Conservation (phyloP, 30 jellyfish, hydroid and myxozoan genomes). For the Hydractinia echinata region DNA sequence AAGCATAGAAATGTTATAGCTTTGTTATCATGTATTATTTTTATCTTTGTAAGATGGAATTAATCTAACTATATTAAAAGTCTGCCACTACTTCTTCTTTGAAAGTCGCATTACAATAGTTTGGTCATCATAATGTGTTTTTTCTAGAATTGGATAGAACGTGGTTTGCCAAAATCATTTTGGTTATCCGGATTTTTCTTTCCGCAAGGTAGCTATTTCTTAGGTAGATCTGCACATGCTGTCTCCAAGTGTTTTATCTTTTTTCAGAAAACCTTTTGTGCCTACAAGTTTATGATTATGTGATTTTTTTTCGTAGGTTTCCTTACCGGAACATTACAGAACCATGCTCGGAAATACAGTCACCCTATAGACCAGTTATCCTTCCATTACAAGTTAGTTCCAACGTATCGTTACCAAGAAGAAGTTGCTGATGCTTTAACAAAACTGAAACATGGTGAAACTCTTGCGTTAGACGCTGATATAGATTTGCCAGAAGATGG, state of each 20-base stretch:
- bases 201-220: slow-evolving; percentile 71
- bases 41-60: too few species aligned
- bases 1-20: too few species aligned
- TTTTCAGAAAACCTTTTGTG: too few species aligned
- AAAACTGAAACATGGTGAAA: slow-evolving; percentile 65
- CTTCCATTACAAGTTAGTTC: slow-evolving; percentile 47
- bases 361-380: slow-evolving; percentile 95
- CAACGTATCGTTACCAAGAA: slow-evolving; percentile 73
- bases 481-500: slow-evolving; percentile 74
- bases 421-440: slow-evolving; percentile 73
- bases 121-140: neutral
- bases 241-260: neutral
- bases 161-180: slow-evolving; percentile 90
- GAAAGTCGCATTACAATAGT: neutral
- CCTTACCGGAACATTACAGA: slow-evolving; percentile 90
- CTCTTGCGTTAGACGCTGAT: slow-evolving; percentile 56
- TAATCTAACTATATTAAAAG: too few species aligned
- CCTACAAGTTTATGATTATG: too few species aligned
- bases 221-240: neutral
- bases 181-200: slow-evolving; percentile 97
- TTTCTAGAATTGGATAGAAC: slow-evolving; percentile 74
- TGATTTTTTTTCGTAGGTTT: slow-evolving; percentile 52
- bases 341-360: slow-evolving; percentile 85
- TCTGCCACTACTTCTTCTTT: neutral
- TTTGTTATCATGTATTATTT: too few species aligned